phyloP scores from a whole-genome alignment of 2,797 vertebrate genomes.

The Parauchenoglanis ngamensis region DNA sequence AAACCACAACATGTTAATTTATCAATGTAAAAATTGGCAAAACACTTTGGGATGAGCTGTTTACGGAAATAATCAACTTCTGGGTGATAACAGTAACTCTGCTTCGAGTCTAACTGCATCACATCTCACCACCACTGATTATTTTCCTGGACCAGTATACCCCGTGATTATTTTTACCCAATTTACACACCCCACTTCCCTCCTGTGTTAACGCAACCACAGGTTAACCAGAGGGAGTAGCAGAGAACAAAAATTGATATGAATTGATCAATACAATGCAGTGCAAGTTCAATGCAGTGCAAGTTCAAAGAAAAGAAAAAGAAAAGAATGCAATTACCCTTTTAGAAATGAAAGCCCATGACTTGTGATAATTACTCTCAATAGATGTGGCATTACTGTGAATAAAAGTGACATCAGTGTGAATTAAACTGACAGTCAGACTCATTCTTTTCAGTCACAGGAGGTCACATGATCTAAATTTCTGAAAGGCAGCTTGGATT shows the following conservation, averaged over 20 bases:
- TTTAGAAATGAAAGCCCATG: conserved; percentile 28
- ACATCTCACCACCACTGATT: neutral
- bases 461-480: conserved; percentile 35
- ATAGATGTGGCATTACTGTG: conserved; percentile 33
- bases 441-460: conserved; percentile 30
- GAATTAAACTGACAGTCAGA: conserved; percentile 45
- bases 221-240: neutral
- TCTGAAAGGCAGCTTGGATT: conserved; percentile 37
- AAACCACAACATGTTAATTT: neutral
- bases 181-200: neutral
- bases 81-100: neutral
- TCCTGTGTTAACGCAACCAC: neutral
- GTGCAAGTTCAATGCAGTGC: conserved; percentile 5
- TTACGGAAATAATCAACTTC: neutral
- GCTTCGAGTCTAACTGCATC: neutral
- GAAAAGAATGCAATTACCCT: conserved; percentile 18
- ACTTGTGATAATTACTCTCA: conserved; percentile 67
- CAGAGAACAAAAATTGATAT: neutral
- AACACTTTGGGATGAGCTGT: too few relatives aligned
- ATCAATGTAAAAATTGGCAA: neutral
- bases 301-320: conserved; percentile 24
- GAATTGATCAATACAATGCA: neutral
- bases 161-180: neutral
- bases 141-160: neutral
- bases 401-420: conserved; percentile 28